A percentile compares a stretch with the other conserved stretches of the same genome.
These are phyloP conservation scores for Psophia crepitans DNA, from an alignment of 2,113 vertebrate species.

Conservation along the genomic window DNA sequence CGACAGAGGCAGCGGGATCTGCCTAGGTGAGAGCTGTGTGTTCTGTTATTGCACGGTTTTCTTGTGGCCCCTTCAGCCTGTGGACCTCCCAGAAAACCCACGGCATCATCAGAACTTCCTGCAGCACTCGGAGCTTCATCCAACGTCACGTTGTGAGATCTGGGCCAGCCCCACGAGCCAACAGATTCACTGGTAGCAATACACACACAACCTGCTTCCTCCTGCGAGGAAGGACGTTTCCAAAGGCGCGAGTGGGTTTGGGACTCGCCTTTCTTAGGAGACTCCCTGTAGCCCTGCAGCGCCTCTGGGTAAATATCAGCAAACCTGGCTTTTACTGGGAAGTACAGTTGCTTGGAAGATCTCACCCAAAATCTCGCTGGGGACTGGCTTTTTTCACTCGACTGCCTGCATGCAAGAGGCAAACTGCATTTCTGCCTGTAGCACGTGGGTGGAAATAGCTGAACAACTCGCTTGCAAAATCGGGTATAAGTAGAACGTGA, in stretches of 20 bases:
- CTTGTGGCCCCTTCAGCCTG: not conserved
- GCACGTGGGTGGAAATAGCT: not conserved
- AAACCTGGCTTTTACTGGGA: not conserved
- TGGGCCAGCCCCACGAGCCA: not conserved
- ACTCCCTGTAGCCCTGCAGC: not conserved
- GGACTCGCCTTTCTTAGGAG: not conserved
- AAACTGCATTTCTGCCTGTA: not conserved
- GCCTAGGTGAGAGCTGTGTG: constrained; percentile 70
- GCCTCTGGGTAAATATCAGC: not conserved
- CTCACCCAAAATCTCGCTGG: not conserved
- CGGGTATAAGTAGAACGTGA: not conserved
- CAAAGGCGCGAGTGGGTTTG: rapidly evolving
- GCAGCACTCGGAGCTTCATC: not conserved
- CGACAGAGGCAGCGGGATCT: constrained; percentile 72
- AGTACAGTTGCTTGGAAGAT: not conserved
- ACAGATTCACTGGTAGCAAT: not conserved
- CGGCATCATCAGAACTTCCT: not conserved
- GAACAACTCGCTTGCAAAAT: not conserved
- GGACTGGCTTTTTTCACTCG: not conserved
- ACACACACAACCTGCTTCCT: rapidly evolving
- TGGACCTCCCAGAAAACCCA: not conserved
- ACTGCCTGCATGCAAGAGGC: not conserved
- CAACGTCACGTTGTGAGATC: not conserved
- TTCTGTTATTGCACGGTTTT: not conserved
- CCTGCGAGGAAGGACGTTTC: not conserved